Percentiles rank a stretch among this genome's conserved stretches.
These are phyloP conservation scores for Octopus bimaculoides DNA, from an alignment of 1,140 invertebrate genomes.

Conservation along the genomic window DNA sequence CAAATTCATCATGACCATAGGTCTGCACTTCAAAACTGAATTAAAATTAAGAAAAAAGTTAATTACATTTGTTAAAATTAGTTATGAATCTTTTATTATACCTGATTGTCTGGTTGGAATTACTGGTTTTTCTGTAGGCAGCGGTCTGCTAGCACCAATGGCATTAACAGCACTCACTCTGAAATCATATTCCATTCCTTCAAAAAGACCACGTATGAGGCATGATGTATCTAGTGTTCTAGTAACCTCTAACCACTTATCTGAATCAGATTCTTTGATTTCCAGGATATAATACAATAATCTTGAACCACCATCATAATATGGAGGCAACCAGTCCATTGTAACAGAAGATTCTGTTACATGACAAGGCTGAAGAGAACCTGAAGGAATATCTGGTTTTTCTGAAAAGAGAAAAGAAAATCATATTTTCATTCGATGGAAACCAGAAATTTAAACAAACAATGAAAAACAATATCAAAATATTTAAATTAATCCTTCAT, in stretches of 20 bases:
- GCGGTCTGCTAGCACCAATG: slow-evolving; percentile 88
- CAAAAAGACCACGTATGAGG: slow-evolving; percentile 44
- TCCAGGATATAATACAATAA: slow-evolving; percentile 65
- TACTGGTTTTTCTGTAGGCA: slow-evolving; percentile 86
- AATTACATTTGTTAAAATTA: too few relatives aligned
- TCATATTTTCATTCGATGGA: too few relatives aligned
- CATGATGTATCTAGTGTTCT: slow-evolving; percentile 31
- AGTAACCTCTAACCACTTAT: slow-evolving; percentile 45
- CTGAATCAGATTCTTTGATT: slow-evolving; percentile 33
- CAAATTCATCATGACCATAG: too few relatives aligned
- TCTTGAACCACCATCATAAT: slow-evolving; percentile 88
- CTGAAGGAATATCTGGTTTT: slow-evolving; percentile 78
- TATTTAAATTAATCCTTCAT: too few relatives aligned
- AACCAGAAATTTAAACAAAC: too few relatives aligned
- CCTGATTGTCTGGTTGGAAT: slow-evolving; percentile 92
- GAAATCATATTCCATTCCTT: slow-evolving; percentile 89
- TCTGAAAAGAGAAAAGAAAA: slow-evolving; percentile 26
- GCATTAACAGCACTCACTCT: slow-evolving; percentile 94
- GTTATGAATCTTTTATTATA: slow-evolving; percentile 28
- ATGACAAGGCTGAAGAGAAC: slow-evolving; percentile 79
- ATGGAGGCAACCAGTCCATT: slow-evolving; percentile 86
- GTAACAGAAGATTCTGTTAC: slow-evolving; percentile 65
- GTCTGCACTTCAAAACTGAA: too few relatives aligned
- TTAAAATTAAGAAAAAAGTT: too few relatives aligned
- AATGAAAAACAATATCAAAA: too few relatives aligned